These are phyloP conservation scores for Silvanus unidentatus DNA, from an alignment of 2,888 invertebrate species.

Conservation along the genomic window DNA sequence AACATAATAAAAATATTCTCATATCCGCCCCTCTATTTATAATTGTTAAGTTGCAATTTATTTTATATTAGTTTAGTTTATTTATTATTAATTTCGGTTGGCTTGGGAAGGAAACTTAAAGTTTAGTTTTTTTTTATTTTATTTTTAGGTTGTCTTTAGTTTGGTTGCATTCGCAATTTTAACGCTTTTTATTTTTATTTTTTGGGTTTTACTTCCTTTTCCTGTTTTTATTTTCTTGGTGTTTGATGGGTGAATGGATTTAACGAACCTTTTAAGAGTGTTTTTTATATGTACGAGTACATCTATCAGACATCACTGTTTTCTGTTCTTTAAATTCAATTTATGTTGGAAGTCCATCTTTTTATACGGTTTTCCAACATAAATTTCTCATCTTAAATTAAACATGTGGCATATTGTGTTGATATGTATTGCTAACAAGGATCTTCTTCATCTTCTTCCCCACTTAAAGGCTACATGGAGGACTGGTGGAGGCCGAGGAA, in stretches of 20 bases:
- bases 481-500: slow-evolving; percentile 96
- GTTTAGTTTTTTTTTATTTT: slow-evolving; percentile 14
- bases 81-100: not conserved
- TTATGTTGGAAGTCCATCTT: no score
- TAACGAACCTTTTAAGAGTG: no score
- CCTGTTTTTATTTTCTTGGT: slow-evolving; percentile 10
- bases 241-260: slow-evolving; percentile 27
- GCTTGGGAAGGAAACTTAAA: slow-evolving; percentile 36
- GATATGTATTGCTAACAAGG: slow-evolving; percentile 49
- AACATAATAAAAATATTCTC: no score
- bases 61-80: no score
- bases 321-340: no score
- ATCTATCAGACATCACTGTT: no score
- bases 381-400: no score
- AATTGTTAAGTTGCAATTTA: no score
- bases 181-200: slow-evolving; percentile 23
- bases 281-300: no score
- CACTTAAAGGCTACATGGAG: slow-evolving; percentile 96
- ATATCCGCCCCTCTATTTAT: no score
- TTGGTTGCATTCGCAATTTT: slow-evolving; percentile 30
- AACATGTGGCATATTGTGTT: not conserved
- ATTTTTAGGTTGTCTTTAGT: slow-evolving; percentile 24
- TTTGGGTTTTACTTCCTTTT: slow-evolving; percentile 23
- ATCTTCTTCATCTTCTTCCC: slow-evolving; percentile 71
- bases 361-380: not conserved